Evolutionary conservation across 1,140 invertebrate genomes (phyloP), one percentile per base, ranked within the genome.

Genomic region (Rhyzopertha dominica): DNA sequence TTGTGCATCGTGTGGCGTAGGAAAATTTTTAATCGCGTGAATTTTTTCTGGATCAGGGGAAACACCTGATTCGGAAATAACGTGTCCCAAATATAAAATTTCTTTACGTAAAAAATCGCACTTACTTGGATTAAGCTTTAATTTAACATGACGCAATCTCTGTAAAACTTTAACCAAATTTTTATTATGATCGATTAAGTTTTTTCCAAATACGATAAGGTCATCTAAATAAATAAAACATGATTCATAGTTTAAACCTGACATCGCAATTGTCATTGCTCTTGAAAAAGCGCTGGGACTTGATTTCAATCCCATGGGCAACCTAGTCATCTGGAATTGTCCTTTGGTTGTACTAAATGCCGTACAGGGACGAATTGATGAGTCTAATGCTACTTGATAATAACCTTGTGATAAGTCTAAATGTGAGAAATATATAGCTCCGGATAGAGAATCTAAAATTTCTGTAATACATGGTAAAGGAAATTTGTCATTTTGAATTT

Each of bases 381-480:
- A 20, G 1, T 61, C 53, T 5, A 73, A 39, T 7, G 18, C 35
- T 12, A 72, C 49, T 46, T 76, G 68, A 58, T 62, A 68, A 49
- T 67, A 75, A 0, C 73, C 70, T 22, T 40, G 45, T n/a, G n/a
- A 26, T 39, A 39, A 39, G 16, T 36, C 34, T 20, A 36, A 20
- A 20, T 36, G 34, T 7, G 18, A 36, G 23, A 18, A 36, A 20
- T 64, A 71, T 35, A 58, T 54, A 5, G 59, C 50, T 5, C 60
- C 57, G 4, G 61, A 59, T 41, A 78, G 39, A 20, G 56, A 47
- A 49, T 71, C 59, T 14, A 76, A 49, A 9, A 64, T 59, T 5
- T 72, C 63, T 13, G 64, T 61, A 10, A 76, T 72, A n/a, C 67
- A 60, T 2, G 73, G 76, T 9, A 80, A 53, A 3, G 75, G 74